Base-by-base conservation (phyloP, 1,140 invertebrate species). In the Drosophila kurseongensis region DNA sequence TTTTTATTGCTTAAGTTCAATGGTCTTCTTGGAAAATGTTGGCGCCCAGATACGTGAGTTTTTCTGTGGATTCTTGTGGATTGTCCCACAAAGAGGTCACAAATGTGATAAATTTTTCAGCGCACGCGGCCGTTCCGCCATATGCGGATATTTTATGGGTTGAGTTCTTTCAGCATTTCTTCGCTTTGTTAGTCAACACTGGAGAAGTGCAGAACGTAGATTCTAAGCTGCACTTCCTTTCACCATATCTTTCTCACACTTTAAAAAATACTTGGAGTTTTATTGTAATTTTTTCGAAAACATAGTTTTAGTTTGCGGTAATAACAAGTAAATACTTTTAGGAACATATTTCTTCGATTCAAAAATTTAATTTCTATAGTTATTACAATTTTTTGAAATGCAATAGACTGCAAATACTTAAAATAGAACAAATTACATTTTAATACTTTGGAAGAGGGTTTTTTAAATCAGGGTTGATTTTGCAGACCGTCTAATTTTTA, bases 61-160 rank as follows among this genome's bases (percentile, higher is more conserved):
- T 69, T 45, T 71, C 36, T 23, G 44, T 35, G 14, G 27, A 71
- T 45, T 69, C 66, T 56, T 35, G 23, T 29, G 27, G 67, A 36
- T 48, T 69, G 52, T 41, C 51, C 65, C 44, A 58, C 63, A 71
- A 66, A 71, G 66, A 50, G 68, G 44, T 72, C 68, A 72, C 44
- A 72, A 71, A 36, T 71, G 68, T 36, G 52, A 72, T 72, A 72
- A 72, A 72, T 72, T 50, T 71, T 71, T 72, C 51, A 71, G 9
- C 45, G 38, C 38, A 50, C 54, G 36, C n/a, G 41, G 9, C 50
- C 69, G 13, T 71, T 71, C 67, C 66, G 68, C 42, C 29, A 72
- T 50, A 36, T 58, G 68, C 44, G 54, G 4, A 71, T 42, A 50
- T 58, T 58, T 58, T 71, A 41, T 72, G 65, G 42, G 4, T 58